Evolutionary conservation across 37 sponge, comb jelly and placozoan genomes (phyloP).

Genomic region (Theonella swinhoei): DNA sequence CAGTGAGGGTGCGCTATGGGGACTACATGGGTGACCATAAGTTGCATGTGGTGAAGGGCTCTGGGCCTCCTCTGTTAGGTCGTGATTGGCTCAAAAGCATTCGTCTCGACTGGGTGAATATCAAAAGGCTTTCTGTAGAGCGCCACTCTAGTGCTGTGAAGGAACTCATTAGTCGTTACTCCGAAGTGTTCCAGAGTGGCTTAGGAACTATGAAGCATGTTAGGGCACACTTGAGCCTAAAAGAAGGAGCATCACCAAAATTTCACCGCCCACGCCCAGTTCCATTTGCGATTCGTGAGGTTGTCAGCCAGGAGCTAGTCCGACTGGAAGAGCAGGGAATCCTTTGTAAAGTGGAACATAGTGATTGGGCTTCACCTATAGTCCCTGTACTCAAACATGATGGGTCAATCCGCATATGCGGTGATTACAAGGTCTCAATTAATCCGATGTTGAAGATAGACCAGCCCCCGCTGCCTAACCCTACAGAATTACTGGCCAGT

Average conservation of each 20-base stretch:
- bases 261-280: slow-evolving; percentile 22
- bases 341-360: slow-evolving; percentile 16
- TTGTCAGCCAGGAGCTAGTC: slow-evolving; percentile 7
- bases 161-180: background rate
- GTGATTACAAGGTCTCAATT: slow-evolving; percentile 58
- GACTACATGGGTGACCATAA: background rate
- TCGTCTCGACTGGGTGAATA: slow-evolving; percentile 27
- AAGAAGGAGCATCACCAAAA: slow-evolving; percentile 9
- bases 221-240: slow-evolving; percentile 12
- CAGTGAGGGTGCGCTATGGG: slow-evolving; percentile 6
- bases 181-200: slow-evolving; percentile 4
- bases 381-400: no score
- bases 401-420: slow-evolving; percentile 44
- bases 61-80: slow-evolving; percentile 20
- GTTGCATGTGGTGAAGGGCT: slow-evolving; percentile 8
- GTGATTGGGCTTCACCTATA: slow-evolving; percentile 65
- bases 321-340: slow-evolving; percentile 44
- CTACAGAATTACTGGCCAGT: slow-evolving; percentile 33
- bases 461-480: slow-evolving; percentile 48
- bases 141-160: background rate
- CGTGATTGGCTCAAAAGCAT: slow-evolving; percentile 35
- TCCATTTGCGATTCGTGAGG: slow-evolving; percentile 25
- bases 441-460: slow-evolving; percentile 47
- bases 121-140: background rate
- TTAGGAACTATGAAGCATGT: slow-evolving; percentile 15